Evolutionary conservation across 2,797 vertebrate genomes (phyloP).

Genomic region (Malurus splendens): DNA sequence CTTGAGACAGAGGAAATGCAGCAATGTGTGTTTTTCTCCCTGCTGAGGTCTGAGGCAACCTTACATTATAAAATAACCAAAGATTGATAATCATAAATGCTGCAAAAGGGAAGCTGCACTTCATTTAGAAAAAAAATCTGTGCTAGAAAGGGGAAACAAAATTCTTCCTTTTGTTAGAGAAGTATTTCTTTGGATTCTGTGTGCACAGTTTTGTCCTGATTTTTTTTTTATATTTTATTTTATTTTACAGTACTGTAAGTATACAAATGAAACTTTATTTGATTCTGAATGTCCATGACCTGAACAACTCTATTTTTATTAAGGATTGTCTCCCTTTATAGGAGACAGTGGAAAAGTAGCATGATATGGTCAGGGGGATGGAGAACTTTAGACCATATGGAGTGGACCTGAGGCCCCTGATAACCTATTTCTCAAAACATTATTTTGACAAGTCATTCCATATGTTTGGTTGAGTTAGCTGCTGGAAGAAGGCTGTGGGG

Average conservation of each 20-base stretch:
- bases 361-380: neutral
- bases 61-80: conserved; percentile 38
- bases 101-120: neutral
- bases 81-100: conserved; percentile 32
- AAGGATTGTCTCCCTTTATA: neutral
- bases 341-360: neutral
- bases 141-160: neutral
- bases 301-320: conserved; percentile 3
- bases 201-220: neutral
- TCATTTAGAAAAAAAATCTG: neutral
- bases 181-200: neutral
- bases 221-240: neutral
- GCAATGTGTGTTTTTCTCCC: conserved; percentile 31
- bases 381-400: conserved; percentile 20
- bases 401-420: conserved; percentile 13
- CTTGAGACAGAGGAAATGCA: conserved; percentile 12
- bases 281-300: neutral
- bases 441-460: conserved; percentile 27
- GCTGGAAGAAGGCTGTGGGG: neutral
- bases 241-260: neutral
- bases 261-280: conserved; percentile 4
- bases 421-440: conserved; percentile 34
- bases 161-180: neutral
- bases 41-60: conserved; percentile 21
- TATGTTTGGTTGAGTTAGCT: conserved; percentile 17